Evolutionary conservation across 2,888 invertebrate genomes (phyloP).

Genomic region (Plagodis dolabraria): DNA sequence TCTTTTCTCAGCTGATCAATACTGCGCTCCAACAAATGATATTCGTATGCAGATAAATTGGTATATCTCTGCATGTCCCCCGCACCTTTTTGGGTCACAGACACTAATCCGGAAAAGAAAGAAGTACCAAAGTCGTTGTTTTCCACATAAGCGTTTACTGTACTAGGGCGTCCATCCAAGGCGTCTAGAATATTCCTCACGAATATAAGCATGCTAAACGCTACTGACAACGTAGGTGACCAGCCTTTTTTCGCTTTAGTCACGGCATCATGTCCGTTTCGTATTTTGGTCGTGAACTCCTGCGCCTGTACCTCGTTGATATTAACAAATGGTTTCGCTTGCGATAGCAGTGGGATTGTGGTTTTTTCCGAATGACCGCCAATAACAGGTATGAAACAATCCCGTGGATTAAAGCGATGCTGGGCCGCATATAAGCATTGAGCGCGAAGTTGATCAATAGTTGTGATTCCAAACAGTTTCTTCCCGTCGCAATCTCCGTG

Average conservation of each 20-base stretch:
- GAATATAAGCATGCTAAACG: conserved; percentile 86
- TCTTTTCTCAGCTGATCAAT: conserved; percentile 62
- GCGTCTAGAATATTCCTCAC: conserved; percentile 82
- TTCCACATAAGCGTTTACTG: conserved; percentile 61
- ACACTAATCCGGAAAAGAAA: conserved; percentile 62
- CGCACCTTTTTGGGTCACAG: conserved; percentile 53
- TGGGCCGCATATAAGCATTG: conserved; percentile 90
- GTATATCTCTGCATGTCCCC: conserved; percentile 59
- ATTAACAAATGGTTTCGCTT: conserved; percentile 83
- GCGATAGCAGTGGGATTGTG: conserved; percentile 91
- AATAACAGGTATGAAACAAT: conserved; percentile 89
- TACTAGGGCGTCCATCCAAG: conserved; percentile 51
- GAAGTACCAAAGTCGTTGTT: conserved; percentile 72
- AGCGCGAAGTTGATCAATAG: conserved; percentile 89
- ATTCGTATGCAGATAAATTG: conserved; percentile 57
- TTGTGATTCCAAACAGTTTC: conserved; percentile 89
- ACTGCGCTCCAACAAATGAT: conserved; percentile 57
- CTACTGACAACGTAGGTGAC: conserved; percentile 86
- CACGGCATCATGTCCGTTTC: conserved; percentile 86
- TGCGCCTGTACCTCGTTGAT: conserved; percentile 71
- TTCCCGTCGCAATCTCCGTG: conserved; percentile 84
- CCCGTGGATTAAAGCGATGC: conserved; percentile 85
- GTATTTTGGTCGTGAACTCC: conserved; percentile 66
- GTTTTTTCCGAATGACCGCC: conserved; percentile 92
- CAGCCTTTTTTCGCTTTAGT: conserved; percentile 86